Evolutionary conservation across 2,797 vertebrate genomes (phyloP), one percentile per base, ranked within the genome.

Genomic region (Nannoperca obscura): DNA sequence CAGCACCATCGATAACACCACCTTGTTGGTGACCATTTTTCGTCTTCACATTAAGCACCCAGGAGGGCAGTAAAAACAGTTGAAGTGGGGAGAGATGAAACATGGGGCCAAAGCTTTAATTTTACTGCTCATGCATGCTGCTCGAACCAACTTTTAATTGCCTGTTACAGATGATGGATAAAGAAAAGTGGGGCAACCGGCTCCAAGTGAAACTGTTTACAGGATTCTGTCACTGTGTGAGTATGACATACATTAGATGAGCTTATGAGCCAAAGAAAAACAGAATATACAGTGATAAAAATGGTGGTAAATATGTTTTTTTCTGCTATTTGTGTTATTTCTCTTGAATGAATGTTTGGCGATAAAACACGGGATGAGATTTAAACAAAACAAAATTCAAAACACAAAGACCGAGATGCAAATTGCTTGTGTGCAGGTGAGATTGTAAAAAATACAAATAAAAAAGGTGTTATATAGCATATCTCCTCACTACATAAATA

Each of bases 11-110:
- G 69, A 90, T 87, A 88, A 88, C 71, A 2, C 32, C 42, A 60
- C 83, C 77, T 77, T 75, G 84, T 82, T 81, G 83, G 80, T 64
- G 76, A 77, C 71, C 78, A 81, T 77, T 85, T 83, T 70, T 85
- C 36, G 74, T 73, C 73, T 71, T 57, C 58, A 38, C 52, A 57
- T 76, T 63, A 76, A 65, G 47, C 5, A 1, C 67, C 62, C 73
- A 20, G 60, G 75, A 40, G 72, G 74, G 38, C 60, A 32, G 76
- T 76, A 66, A 88, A 71, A 85, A 34, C 58, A 78, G 63, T 1
- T 53, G 49, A 63, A 68, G 77, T 57, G 50, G 38, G 20, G 52
- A 61, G 54, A 70, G 52, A 83, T 85, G 69, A 85, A 73, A 71
- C 70, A 61, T 10, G 67, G 49, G 44, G 71, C 50, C 59, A 58